These are phyloP conservation scores for Chlamydotis undulata DNA, from an alignment of 2,113 vertebrate genomes.

Conservation along the genomic window DNA sequence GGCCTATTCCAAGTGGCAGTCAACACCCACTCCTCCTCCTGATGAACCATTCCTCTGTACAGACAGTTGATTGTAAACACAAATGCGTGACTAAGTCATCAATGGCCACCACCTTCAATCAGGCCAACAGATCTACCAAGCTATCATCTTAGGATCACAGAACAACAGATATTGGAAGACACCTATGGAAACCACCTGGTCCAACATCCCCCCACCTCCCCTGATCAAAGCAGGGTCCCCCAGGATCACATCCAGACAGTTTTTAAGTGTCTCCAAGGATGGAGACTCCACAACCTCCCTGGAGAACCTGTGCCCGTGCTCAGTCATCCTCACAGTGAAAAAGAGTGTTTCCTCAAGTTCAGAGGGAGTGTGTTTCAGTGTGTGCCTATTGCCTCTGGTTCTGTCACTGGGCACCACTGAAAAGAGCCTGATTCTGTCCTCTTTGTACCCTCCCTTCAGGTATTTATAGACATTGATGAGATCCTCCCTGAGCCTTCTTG, in stretches of 20 bases:
- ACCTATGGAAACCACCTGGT: neutral
- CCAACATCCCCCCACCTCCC: neutral
- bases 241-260: neutral
- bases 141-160: neutral
- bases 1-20: neutral
- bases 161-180: neutral
- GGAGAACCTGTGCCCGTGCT: neutral
- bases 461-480: neutral
- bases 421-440: neutral
- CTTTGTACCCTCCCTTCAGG: neutral
- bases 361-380: neutral
- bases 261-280: neutral
- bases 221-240: neutral
- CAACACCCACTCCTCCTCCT: neutral
- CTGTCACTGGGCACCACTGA: neutral
- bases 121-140: neutral
- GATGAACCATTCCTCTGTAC: neutral
- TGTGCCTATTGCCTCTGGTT: neutral
- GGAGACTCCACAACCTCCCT: neutral
- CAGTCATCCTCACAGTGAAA: neutral
- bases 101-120: neutral
- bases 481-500: neutral
- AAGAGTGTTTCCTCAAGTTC: neutral
- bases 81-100: neutral
- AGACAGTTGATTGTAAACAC: neutral